Evolutionary conservation across 2,113 vertebrate species (phyloP).

Genomic region (Caracal caracal): DNA sequence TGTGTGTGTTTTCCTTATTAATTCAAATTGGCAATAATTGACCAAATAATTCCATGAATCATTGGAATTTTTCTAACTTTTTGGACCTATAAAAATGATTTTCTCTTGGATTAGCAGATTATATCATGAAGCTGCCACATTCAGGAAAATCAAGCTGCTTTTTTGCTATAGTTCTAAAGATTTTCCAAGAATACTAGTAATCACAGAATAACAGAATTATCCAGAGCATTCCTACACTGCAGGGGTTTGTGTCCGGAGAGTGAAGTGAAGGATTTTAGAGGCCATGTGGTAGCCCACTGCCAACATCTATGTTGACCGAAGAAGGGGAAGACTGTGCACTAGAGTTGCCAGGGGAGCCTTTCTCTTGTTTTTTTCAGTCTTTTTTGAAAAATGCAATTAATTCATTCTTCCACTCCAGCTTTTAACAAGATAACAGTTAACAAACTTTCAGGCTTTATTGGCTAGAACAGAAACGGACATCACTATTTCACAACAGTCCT

Average conservation of each 20-base stretch:
- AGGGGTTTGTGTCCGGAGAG: not conserved
- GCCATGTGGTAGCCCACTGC: not conserved
- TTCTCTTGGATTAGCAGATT: not conserved
- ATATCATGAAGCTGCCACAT: not conserved
- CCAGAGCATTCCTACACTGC: not conserved
- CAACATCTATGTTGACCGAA: not conserved
- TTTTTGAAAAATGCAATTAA: constrained; percentile 43
- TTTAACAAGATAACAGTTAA: not conserved
- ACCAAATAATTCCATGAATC: not conserved
- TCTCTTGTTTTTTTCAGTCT: not conserved
- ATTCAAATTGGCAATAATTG: constrained; percentile 17
- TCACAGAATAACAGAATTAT: not conserved
- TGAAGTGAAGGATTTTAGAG: not conserved
- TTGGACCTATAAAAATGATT: not conserved
- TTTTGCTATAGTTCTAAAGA: not conserved
- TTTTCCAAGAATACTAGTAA: not conserved
- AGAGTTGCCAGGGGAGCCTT: not conserved
- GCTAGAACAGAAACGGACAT: constrained; percentile 1
- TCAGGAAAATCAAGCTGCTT: constrained; percentile 45
- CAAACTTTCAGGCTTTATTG: not conserved
- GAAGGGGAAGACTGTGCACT: not conserved
- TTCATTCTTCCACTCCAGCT: not conserved
- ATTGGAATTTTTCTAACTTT: not conserved
- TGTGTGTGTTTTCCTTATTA: not conserved
- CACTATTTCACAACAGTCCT: not conserved